Conservation (phyloP, 1,140 invertebrate species). For the Caenorhabditis remanei region DNA sequence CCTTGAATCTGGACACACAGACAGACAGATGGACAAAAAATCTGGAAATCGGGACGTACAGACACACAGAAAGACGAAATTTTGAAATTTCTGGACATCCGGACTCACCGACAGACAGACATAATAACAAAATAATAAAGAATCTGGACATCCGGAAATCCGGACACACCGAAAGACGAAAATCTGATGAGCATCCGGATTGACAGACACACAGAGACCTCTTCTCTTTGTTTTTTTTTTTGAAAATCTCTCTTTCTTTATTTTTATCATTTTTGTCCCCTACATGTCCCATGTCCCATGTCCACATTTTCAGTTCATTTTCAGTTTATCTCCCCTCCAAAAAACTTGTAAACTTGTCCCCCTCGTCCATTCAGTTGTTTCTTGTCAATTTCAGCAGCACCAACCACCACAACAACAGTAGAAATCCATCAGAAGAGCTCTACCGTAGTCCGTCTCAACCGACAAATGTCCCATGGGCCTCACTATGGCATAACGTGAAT, state of each 20-base stretch:
- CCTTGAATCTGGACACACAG: no score
- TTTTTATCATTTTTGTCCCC: not conserved
- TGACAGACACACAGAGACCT: no score
- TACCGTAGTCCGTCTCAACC: slow-evolving; percentile 54
- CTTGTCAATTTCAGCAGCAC: slow-evolving; percentile 4
- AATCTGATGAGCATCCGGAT: no score
- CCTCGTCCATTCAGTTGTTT: not conserved
- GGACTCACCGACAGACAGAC: no score
- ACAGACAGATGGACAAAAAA: no score
- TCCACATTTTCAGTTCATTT: not conserved
- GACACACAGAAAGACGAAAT: no score
- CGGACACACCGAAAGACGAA: no score
- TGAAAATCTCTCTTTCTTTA: not conserved
- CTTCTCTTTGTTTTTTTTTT: not conserved
- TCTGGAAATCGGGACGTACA: no score
- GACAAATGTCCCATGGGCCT: slow-evolving; percentile 53
- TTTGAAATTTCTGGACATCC: no score
- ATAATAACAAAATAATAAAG: no score
- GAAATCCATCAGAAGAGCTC: slow-evolving; percentile 31
- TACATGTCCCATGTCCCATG: not conserved
- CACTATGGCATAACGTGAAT: slow-evolving; percentile 33
- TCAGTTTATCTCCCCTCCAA: not conserved
- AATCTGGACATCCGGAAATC: no score
- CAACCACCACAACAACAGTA: not conserved
- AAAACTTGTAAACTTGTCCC: slow-evolving; percentile 15